Evolutionary conservation across 2,888 invertebrate genomes (phyloP).

Genomic region (Drosophila phalerata): DNA sequence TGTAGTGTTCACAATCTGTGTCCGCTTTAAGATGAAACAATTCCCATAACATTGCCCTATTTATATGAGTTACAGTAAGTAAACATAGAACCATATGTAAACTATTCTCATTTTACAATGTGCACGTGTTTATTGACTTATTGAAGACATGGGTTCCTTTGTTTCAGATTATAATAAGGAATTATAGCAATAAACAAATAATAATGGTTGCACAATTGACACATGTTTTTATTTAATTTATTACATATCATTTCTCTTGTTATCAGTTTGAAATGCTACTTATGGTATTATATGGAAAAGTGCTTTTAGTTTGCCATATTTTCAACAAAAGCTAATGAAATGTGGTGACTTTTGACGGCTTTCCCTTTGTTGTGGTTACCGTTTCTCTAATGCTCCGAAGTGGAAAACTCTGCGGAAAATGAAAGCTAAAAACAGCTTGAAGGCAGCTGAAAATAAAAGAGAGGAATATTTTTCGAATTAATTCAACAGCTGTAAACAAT

Average conservation of each 20-base stretch:
- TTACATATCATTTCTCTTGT: no score
- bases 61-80: not conserved
- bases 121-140: not conserved
- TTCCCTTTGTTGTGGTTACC: constrained; percentile 30
- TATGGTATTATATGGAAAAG: not conserved
- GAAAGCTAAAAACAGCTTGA: constrained; percentile 1
- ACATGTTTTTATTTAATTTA: not conserved
- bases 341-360: not conserved
- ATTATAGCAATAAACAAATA: not conserved
- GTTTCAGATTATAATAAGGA: not conserved
- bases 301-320: not conserved
- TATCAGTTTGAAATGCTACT: not conserved
- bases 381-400: not conserved
- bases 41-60: not conserved
- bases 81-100: not conserved
- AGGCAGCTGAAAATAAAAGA: constrained; percentile 1
- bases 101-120: not conserved
- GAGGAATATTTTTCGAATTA: constrained; percentile 19
- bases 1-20: not conserved
- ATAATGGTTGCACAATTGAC: not conserved
- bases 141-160: not conserved
- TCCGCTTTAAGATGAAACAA: not conserved
- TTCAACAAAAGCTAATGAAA: not conserved
- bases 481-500: constrained; percentile 20
- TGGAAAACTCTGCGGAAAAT: constrained; percentile 1